These are phyloP conservation scores for Prietella phreatophila DNA, from an alignment of 2,113 vertebrate genomes.

Conservation along the genomic window DNA sequence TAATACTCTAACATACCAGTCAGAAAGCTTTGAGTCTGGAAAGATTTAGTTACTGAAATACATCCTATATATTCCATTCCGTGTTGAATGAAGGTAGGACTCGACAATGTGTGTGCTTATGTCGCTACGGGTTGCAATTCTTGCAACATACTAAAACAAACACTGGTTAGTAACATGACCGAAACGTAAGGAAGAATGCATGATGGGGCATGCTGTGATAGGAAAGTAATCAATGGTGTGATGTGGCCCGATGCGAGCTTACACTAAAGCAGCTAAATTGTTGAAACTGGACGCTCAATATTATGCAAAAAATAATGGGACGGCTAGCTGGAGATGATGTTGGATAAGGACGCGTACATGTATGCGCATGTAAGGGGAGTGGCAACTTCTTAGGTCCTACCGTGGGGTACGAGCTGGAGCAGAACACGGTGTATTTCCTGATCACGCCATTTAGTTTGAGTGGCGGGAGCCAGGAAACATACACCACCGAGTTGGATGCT, in stretches of 20 bases:
- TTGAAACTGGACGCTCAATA: neutral
- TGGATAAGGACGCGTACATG: no score
- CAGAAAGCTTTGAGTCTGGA: neutral
- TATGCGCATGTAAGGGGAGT: neutral
- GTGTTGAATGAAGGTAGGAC: neutral
- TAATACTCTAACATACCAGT: neutral
- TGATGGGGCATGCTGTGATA: neutral
- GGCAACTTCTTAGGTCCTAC: conserved; percentile 67
- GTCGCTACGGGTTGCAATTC: neutral
- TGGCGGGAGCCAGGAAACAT: conserved; percentile 95
- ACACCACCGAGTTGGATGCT: conserved; percentile 88
- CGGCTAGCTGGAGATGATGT: neutral
- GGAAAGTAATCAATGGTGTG: neutral
- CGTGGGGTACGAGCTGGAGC: conserved; percentile 93
- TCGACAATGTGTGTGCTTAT: neutral
- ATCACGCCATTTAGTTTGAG: conserved; percentile 96
- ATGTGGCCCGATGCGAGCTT: neutral
- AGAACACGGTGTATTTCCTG: conserved; percentile 97
- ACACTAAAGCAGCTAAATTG: neutral
- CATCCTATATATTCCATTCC: neutral
- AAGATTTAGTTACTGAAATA: neutral
- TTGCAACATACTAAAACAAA: neutral
- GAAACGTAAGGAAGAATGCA: neutral
- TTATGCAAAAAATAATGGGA: neutral
- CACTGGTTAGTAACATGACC: no score